Base-by-base conservation (phyloP, 1,140 invertebrate genomes). In the Triops longicaudatus region DNA sequence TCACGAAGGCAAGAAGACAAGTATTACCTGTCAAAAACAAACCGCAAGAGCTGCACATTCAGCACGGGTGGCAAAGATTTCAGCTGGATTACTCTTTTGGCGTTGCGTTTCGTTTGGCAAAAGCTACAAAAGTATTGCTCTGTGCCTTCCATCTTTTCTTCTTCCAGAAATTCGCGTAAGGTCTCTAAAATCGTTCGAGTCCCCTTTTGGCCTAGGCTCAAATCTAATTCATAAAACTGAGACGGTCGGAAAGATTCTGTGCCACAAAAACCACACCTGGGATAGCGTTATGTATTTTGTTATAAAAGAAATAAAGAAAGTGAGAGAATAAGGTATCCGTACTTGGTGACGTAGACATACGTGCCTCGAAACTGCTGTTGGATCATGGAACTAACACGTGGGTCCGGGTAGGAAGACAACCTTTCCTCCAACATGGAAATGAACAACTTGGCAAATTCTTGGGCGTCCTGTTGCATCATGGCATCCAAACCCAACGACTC, bases 381-480 rank as follows among this genome's bases (percentile, higher is more conserved):
- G 50, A 92, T 84, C 71, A 89, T 84, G 79, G 87, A 85, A 76
- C 84, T 83, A 17, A 89, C 82, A 73, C 78, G 78, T 12, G 79
- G 80, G 43, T 84, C 82, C 27, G 81, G 79, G 78, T 87, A 86
- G 80, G 85, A 82, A n/a, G 83, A 83, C 2, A 89, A 80, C 76
- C 85, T 85, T 50, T 85, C 84, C 82, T 89, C 89, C 14, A 92
- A 83, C 63, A 90, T 84, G 50, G 87, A 87, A 75, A 91, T 84
- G 79, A 91, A 88, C 28, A 92, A 83, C 81, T 91, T 91, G 12
- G 88, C 89, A 84, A 91, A 91, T 83, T 92, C 91, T 83, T 91
- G 88, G 41, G 90, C 90, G 86, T 92, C 91, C 85, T 91, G 88
- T 74, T 88, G 90, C 41, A 87, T 86, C 44, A 85, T 86, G 73